Conservation (phyloP, 2,888 invertebrate genomes). For the Limulus polyphemus region DNA sequence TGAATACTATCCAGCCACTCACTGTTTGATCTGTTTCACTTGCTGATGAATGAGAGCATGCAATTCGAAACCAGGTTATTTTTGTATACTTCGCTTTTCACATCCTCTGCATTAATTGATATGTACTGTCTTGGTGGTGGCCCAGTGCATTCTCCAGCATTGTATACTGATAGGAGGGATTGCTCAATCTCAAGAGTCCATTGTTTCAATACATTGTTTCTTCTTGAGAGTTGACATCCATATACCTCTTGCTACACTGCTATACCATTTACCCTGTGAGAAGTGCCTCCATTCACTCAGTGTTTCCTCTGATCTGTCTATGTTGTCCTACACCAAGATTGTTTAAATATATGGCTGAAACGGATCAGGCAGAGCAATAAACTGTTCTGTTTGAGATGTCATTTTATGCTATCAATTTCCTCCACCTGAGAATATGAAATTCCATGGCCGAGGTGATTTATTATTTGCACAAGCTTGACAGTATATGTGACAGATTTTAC, state of each 20-base stretch:
- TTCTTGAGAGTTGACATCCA: slow-evolving; percentile 7
- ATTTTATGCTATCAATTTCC: background rate
- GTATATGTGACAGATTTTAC: background rate
- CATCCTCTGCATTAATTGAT: too few relatives aligned
- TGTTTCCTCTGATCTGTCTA: slow-evolving; percentile 25
- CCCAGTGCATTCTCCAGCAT: background rate
- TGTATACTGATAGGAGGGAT: background rate
- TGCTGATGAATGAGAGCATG: too few relatives aligned
- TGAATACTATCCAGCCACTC: slow-evolving; percentile 23
- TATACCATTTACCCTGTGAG: slow-evolving; percentile 27
- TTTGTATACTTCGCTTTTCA: too few relatives aligned
- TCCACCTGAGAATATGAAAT: background rate
- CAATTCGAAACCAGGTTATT: too few relatives aligned
- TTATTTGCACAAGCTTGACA: background rate
- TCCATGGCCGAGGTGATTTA: background rate
- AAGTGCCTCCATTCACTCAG: slow-evolving; percentile 24
- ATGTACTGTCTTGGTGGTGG: too few relatives aligned
- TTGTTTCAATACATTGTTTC: background rate
- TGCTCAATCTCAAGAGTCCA: background rate
- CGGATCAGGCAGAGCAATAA: slow-evolving; percentile 5
- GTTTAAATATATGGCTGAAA: slow-evolving; percentile 19
- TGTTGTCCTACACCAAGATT: slow-evolving; percentile 25
- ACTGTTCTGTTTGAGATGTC: background rate
- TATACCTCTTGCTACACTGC: slow-evolving; percentile 17
- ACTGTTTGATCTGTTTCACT: slow-evolving; percentile 11